A percentile compares a stretch with the other conserved stretches of the same genome.
phyloP scores from a whole-genome alignment of 1,140 invertebrate genomes.

The Solenopsis fugax region DNA sequence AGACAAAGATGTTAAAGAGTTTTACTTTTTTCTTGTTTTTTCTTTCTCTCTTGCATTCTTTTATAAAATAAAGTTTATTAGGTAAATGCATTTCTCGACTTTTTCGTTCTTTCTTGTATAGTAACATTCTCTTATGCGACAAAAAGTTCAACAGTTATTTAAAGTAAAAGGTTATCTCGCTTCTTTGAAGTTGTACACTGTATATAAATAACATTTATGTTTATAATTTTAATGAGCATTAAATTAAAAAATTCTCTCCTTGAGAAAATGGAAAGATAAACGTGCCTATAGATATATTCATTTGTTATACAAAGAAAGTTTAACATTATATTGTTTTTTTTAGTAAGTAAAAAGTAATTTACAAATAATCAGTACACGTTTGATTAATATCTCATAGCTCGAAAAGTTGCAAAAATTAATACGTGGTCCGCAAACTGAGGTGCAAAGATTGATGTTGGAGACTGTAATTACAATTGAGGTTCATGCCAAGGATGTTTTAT shows the following conservation, averaged over 20 bases:
- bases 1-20: neutral
- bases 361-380: constrained; percentile 14
- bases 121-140: neutral
- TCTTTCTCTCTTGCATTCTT: neutral
- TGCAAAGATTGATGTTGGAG: constrained; percentile 89
- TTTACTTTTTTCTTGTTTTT: neutral
- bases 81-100: neutral
- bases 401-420: constrained; percentile 89
- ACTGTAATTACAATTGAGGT: constrained; percentile 91
- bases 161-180: neutral
- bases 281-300: neutral
- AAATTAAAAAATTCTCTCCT: neutral
- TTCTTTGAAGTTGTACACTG: neutral
- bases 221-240: constrained; percentile 5
- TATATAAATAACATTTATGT: neutral
- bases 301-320: constrained; percentile 78
- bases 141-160: constrained; percentile 8
- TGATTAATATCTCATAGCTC: constrained; percentile 85
- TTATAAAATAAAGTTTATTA: neutral
- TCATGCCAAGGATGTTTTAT: constrained; percentile 90
- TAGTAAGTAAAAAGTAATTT: neutral
- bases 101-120: neutral
- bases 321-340: neutral
- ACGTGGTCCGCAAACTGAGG: constrained; percentile 89
- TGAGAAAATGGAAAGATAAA: neutral